Base-by-base conservation (phyloP, 1,140 invertebrate genomes). In the Sinella curviseta region DNA sequence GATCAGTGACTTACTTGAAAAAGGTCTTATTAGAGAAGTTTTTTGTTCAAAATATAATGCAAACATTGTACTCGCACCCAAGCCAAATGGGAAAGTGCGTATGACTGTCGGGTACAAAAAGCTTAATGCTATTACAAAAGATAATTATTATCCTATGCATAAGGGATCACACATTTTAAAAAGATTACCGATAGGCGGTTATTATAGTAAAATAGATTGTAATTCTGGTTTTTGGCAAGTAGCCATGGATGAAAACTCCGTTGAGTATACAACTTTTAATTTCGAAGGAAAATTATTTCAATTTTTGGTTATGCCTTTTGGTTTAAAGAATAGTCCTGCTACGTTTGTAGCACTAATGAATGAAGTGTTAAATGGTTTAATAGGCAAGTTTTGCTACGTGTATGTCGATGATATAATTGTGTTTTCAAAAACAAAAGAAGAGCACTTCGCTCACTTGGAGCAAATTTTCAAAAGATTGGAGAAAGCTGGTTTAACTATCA, bases 341-440 rank as follows among this genome's bases (percentile, higher is more conserved):
- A 86, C 85, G 1, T 89, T 88, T 79, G 84, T 87, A 60, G 30
- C 85, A 30, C 65, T 86, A 8, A 87, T 88, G 82, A 84, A 87
- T 74, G 67, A 57, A 1, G 80, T 86, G 1, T 81, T 88, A 30
- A 76, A 57, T 0, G 79, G 78, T 24, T 77, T 85, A 16, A 65
- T 78, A 14, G 36, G 79, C 17, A 36, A 83, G 8, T 78, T 81
- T 70, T 80, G 67, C 17, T 81, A 77, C n/a, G 78, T 84, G 0
- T 89, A 89, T 76, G 36, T 90, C 0, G 89, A 90, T 82, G 89
- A 91, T 77, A 84, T 90, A 0, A 80, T 90, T 0, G 81, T 90
- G 20, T 84, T 85, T 34, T 84, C 82, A 0, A 77, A 83, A 4
- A 85, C 81, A 16, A 86, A 86, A 73, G 85, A 88, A 3, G 83